phyloP scores from a whole-genome alignment of 2,888 invertebrate genomes.

The Mimachlamys varia region DNA sequence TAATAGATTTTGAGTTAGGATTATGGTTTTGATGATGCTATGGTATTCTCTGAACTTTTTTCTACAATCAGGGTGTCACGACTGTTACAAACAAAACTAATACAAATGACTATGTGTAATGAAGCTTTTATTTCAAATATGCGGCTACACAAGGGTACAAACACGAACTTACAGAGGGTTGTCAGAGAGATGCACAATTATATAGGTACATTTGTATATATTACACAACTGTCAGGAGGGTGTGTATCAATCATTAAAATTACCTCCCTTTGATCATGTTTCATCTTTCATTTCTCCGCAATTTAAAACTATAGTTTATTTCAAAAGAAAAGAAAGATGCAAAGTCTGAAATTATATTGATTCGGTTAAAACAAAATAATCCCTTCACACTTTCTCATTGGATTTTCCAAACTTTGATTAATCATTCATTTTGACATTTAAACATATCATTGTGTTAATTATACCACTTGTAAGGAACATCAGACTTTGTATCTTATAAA shows the following conservation, averaged over 20 bases:
- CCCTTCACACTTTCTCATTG: neutral
- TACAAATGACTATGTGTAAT: neutral
- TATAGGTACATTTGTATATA: conserved; percentile 20
- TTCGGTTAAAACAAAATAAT: neutral
- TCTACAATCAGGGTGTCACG: no score
- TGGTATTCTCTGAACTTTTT: no score
- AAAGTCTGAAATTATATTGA: neutral
- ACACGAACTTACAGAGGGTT: conserved; percentile 7
- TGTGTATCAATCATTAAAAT: neutral
- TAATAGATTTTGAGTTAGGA: no score
- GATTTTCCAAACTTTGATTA: neutral
- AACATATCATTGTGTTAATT: neutral
- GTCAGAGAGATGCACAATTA: neutral
- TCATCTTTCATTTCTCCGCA: neutral
- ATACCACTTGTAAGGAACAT: neutral
- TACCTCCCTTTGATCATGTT: neutral
- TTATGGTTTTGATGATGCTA: no score
- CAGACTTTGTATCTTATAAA: conserved; percentile 13
- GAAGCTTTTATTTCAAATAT: conserved; percentile 36
- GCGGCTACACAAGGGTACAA: conserved; percentile 31
- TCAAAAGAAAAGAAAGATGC: neutral
- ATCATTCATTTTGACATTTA: neutral
- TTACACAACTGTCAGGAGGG: conserved; percentile 1
- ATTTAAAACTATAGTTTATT: neutral
- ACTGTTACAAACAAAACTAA: no score